These are phyloP conservation scores for Caenorhabditis latens DNA, from an alignment of 1,140 invertebrate species.

Conservation along the genomic window DNA sequence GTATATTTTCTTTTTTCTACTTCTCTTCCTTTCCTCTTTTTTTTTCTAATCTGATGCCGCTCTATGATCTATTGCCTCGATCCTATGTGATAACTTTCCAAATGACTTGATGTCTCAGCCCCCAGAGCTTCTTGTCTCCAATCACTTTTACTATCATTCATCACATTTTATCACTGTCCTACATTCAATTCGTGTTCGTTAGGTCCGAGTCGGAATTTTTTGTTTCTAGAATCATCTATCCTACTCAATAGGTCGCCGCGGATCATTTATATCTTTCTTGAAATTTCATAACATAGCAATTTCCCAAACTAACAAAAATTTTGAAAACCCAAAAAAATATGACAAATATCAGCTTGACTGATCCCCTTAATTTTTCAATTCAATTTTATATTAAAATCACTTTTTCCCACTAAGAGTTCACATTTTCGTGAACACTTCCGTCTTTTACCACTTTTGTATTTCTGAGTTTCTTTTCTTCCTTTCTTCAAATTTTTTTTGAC, in stretches of 20 bases:
- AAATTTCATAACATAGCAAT: constrained; percentile 36
- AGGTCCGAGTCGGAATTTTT: constrained; percentile 13
- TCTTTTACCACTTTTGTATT: constrained; percentile 35
- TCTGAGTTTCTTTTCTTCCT: background rate
- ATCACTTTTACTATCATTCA: constrained; percentile 18
- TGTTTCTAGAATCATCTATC: constrained; percentile 35
- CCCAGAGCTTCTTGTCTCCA: background rate
- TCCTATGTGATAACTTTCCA: constrained; percentile 41
- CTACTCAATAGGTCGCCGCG: constrained; percentile 12
- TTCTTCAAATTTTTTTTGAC: background rate
- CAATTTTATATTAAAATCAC: background rate
- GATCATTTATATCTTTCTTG: constrained; percentile 30
- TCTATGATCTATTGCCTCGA: constrained; percentile 43
- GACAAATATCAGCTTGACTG: no score
- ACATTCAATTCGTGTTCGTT: constrained; percentile 39
- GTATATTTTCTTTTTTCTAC: background rate
- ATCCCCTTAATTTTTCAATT: background rate
- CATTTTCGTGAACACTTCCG: background rate
- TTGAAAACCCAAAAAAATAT: constrained; percentile 7
- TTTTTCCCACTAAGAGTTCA: background rate
- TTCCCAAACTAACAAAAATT: constrained; percentile 9
- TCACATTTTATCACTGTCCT: constrained; percentile 11
- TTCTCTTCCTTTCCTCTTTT: background rate
- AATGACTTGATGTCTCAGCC: background rate
- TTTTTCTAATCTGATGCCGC: constrained; percentile 12